phyloP scores from a whole-genome alignment of 2,113 vertebrate species.

The Eubucco bourcierii region DNA sequence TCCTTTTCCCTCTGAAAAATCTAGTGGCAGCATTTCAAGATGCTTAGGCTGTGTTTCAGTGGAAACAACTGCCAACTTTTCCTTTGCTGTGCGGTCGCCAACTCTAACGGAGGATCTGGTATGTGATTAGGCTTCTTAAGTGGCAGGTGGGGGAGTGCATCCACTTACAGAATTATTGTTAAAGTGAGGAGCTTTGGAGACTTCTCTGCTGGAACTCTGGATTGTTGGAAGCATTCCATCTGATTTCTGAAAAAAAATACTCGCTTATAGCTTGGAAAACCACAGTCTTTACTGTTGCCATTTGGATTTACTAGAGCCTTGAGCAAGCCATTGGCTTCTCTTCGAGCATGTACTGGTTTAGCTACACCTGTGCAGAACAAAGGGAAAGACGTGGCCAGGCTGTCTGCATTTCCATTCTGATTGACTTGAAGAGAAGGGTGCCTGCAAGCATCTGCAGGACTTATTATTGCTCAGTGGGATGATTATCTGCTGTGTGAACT shows the following conservation, averaged over 20 bases:
- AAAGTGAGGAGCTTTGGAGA: constrained; percentile 43
- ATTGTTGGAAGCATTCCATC: constrained; percentile 25
- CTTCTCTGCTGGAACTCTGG: constrained; percentile 15
- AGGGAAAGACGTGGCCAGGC: background rate
- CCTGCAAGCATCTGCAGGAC: background rate
- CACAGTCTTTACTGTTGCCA: background rate
- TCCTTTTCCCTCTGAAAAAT: constrained; percentile 32
- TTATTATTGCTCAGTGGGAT: background rate
- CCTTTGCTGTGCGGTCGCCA: constrained; percentile 24
- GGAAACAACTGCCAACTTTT: constrained; percentile 30
- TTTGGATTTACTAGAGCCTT: constrained; percentile 17
- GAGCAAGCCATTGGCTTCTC: constrained; percentile 8
- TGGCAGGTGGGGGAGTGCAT: background rate
- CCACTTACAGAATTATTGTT: constrained; percentile 12
- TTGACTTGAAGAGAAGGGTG: background rate
- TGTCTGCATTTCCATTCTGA: background rate
- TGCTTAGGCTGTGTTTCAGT: constrained; percentile 18
- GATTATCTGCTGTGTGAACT: background rate
- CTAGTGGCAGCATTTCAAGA: constrained; percentile 4
- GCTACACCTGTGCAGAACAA: background rate
- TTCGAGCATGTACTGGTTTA: background rate
- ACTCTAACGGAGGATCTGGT: constrained; percentile 8
- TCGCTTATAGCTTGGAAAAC: background rate
- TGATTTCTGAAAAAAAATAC: constrained; percentile 33
- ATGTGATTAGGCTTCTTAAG: constrained; percentile 47